These are phyloP conservation scores for Pararge aegeria DNA, from an alignment of 1,140 invertebrate species.

Conservation along the genomic window DNA sequence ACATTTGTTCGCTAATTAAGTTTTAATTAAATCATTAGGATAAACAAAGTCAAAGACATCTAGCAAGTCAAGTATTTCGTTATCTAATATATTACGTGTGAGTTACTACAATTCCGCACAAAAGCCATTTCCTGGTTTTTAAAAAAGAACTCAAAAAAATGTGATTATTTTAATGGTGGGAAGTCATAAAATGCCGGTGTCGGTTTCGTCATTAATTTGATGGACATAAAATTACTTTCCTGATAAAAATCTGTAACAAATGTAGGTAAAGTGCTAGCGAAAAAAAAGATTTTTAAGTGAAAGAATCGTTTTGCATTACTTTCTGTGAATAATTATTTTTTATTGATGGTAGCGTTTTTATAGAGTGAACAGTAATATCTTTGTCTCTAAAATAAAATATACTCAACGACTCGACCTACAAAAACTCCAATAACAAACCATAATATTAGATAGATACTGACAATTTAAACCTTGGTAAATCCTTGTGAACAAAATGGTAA, in stretches of 20 bases:
- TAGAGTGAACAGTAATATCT: background rate
- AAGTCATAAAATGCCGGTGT: slow-evolving; percentile 60
- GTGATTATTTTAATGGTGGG: slow-evolving; percentile 73
- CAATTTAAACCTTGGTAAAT: slow-evolving; percentile 36
- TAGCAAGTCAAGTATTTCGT: too few species aligned
- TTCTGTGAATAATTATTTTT: slow-evolving; percentile 7
- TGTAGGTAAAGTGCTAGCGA: slow-evolving; percentile 29
- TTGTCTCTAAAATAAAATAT: background rate
- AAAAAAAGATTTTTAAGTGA: background rate
- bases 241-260: slow-evolving; percentile 49
- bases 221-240: slow-evolving; percentile 58
- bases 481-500: slow-evolving; percentile 67
- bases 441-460: background rate
- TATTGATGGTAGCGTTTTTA: background rate
- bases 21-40: too few species aligned
- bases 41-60: too few species aligned
- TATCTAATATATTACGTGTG: too few species aligned
- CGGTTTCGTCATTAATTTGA: slow-evolving; percentile 63
- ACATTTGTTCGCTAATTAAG: too few species aligned
- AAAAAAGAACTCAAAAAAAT: slow-evolving; percentile 45
- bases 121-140: background rate
- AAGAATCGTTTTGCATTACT: background rate
- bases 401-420: too few species aligned
- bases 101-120: background rate
- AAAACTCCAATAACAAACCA: too few species aligned